Conservation (phyloP, 1,140 invertebrate species). For the Antheraea pernyi region DNA sequence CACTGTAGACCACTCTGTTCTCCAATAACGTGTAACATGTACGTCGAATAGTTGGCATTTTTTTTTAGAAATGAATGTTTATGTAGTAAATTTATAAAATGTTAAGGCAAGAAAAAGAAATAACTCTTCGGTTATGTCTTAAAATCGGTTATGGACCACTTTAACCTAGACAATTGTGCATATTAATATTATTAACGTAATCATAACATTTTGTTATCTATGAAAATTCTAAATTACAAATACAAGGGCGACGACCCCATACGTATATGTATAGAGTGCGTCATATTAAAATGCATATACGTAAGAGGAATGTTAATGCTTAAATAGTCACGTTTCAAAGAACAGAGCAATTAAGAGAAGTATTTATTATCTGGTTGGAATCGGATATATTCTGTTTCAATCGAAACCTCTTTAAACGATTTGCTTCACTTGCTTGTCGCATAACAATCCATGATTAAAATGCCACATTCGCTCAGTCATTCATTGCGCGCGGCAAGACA, state of each 20-base stretch:
- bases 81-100: too few relatives aligned
- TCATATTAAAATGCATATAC: conserved; percentile 12
- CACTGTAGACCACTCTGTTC: not conserved
- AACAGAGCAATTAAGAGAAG: not conserved
- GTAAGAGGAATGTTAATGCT: conserved; percentile 1
- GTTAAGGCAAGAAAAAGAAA: not conserved
- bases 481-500: not conserved
- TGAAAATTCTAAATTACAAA: conserved; percentile 6
- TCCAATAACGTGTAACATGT: not conserved
- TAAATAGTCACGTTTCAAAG: not conserved
- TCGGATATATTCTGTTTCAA: conserved; percentile 75
- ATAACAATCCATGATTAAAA: conserved; percentile 54
- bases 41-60: not conserved
- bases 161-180: not conserved
- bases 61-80: too few relatives aligned
- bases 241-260: conserved; percentile 5
- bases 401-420: conserved; percentile 60
- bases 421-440: conserved; percentile 49
- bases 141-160: too few relatives aligned
- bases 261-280: not conserved
- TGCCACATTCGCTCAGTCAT: conserved; percentile 27
- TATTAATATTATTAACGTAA: not conserved
- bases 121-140: not conserved
- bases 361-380: conserved; percentile 19
- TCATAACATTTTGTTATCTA: not conserved